Percentiles rank a stretch among this genome's conserved stretches.
Conservation (phyloP, 2,888 invertebrate species). For the Noctua janthina region DNA sequence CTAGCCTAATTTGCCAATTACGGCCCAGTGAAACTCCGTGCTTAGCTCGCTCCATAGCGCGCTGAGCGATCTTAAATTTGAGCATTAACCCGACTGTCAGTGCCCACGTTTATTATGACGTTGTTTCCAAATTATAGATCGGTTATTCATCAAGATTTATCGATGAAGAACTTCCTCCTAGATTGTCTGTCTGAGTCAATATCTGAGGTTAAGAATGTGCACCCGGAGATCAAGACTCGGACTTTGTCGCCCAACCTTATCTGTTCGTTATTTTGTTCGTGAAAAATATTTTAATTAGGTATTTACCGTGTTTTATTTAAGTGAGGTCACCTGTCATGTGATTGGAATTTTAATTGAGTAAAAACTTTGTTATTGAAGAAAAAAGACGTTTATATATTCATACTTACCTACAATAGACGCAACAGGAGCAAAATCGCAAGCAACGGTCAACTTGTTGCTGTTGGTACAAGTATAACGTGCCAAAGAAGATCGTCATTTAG, state of each 20-base stretch:
- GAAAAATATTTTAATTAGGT: slow-evolving; percentile 34
- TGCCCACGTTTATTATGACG: background rate
- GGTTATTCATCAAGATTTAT: background rate
- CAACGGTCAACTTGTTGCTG: too few relatives aligned
- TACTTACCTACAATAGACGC: too few relatives aligned
- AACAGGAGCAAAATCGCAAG: background rate
- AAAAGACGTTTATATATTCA: background rate
- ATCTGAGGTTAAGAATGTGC: slow-evolving; percentile 66
- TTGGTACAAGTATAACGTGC: too few relatives aligned
- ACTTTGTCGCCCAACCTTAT: slow-evolving; percentile 41
- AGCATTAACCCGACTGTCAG: background rate
- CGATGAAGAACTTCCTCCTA: slow-evolving; percentile 20
- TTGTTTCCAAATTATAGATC: background rate
- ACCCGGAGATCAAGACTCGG: slow-evolving; percentile 64
- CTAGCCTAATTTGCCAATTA: too few relatives aligned
- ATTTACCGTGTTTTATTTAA: background rate
- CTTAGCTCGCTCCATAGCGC: too few relatives aligned
- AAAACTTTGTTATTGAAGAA: background rate
- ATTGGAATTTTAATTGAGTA: background rate
- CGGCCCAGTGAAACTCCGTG: too few relatives aligned
- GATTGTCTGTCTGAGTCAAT: slow-evolving; percentile 35
- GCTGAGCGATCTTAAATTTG: background rate
- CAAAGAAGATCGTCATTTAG: background rate
- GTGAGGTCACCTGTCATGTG: slow-evolving; percentile 31
- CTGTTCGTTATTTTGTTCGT: slow-evolving; percentile 23